phyloP scores from a whole-genome alignment of 1,140 invertebrate genomes.

The Hypsibius dujardini region DNA sequence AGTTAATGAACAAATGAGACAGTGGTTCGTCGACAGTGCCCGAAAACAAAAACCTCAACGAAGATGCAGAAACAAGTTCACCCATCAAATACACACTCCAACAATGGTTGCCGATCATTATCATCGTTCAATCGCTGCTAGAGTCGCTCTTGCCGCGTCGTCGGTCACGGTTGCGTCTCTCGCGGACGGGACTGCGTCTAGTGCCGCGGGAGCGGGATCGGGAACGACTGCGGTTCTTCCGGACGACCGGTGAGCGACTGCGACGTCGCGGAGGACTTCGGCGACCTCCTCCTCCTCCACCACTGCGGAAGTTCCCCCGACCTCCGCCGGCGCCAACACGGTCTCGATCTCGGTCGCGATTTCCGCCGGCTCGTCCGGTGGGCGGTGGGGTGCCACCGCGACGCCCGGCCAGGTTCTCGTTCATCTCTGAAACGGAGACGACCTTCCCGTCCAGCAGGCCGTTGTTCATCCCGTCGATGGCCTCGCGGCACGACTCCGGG shows the following conservation, averaged over 20 bases:
- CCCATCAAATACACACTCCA: no score
- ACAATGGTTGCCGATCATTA: no score
- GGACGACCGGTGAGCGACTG: neutral
- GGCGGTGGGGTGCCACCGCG: neutral
- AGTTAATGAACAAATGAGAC: no score
- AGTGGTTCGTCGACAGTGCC: no score
- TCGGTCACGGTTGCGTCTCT: neutral
- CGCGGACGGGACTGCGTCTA: neutral
- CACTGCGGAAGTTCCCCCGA: no score
- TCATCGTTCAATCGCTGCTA: conserved; percentile 7
- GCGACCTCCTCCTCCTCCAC: neutral
- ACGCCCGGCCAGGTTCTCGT: conserved; percentile 5
- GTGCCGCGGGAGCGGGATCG: neutral
- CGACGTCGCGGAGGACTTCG: neutral
- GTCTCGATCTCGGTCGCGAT: neutral
- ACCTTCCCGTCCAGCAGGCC: conserved; percentile 40
- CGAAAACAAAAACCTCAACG: no score
- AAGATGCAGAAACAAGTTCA: no score
- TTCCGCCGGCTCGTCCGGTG: neutral
- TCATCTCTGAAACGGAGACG: neutral
- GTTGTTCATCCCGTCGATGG: conserved; percentile 98
- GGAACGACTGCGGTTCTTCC: neutral
- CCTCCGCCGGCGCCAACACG: no score
- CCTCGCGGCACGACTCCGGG: conserved; percentile 85
- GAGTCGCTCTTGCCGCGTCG: neutral